Conservation (phyloP, 2,797 vertebrate genomes). For the Falco concolor region DNA sequence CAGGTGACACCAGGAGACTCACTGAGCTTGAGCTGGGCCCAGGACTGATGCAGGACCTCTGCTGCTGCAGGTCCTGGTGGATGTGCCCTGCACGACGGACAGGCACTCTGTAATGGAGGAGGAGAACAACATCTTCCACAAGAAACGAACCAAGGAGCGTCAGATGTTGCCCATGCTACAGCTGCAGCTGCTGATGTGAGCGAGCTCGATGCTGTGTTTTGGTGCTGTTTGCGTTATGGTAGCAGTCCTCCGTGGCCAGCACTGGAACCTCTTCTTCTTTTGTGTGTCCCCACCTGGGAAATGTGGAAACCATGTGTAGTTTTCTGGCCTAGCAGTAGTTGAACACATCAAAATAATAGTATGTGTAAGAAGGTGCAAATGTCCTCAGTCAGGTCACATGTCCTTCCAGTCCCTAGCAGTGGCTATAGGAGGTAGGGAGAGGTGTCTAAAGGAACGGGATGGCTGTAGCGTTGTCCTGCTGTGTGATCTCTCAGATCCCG, state of each 20-base stretch:
- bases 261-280: neutral
- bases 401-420: neutral
- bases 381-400: neutral
- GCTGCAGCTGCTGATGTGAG: slow-evolving; percentile 88
- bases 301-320: neutral
- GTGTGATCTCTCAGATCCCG: fast-evolving
- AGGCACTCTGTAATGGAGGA: slow-evolving; percentile 85
- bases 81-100: slow-evolving; percentile 93
- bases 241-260: neutral
- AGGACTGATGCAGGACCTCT: neutral
- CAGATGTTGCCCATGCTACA: slow-evolving; percentile 86
- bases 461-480: neutral
- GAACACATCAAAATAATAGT: neutral
- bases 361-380: neutral
- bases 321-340: neutral
- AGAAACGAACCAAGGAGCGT: slow-evolving; percentile 82
- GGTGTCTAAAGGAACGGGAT: neutral
- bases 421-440: neutral
- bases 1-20: neutral
- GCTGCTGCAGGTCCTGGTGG: slow-evolving; percentile 86
- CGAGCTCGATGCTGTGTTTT: neutral
- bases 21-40: neutral
- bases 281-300: neutral
- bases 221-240: fast-evolving
- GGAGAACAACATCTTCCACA: slow-evolving; percentile 91